Conservation (phyloP, 92 coral and sea anemone genomes). For the Zoanthus gigantus region DNA sequence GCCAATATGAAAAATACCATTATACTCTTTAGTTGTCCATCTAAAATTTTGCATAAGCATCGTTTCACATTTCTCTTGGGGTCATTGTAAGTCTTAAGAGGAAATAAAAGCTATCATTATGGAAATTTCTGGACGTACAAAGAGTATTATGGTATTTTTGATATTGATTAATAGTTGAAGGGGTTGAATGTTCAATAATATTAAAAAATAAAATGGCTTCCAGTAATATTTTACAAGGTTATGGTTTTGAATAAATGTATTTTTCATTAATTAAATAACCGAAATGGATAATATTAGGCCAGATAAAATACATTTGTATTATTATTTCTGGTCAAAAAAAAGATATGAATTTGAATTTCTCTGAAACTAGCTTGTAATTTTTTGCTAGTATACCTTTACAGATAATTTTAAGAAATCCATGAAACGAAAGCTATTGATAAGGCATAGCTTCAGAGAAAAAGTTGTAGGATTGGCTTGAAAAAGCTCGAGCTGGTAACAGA, state of each 20-base stretch:
- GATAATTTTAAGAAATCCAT: slow-evolving; percentile 5
- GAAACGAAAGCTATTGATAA: slow-evolving; percentile 10
- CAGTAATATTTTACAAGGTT: not conserved
- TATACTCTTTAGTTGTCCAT: not conserved
- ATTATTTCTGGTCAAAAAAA: slow-evolving; percentile 1
- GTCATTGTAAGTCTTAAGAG: slow-evolving; percentile 3
- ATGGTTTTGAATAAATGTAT: slow-evolving; percentile 5
- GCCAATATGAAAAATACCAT: slow-evolving; percentile 6
- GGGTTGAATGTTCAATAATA: slow-evolving; percentile 8
- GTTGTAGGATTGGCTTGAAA: slow-evolving; percentile 5
- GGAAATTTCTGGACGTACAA: not conserved
- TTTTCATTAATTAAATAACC: slow-evolving; percentile 12
- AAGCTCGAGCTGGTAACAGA: slow-evolving; percentile 10
- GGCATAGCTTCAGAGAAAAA: slow-evolving; percentile 15
- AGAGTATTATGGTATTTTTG: slow-evolving; percentile 9
- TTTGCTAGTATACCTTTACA: slow-evolving; percentile 10
- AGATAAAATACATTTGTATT: slow-evolving; percentile 7
- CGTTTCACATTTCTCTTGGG: slow-evolving; percentile 12
- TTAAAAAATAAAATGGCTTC: slow-evolving; percentile 1
- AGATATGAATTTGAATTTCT: not conserved
- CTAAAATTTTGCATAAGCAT: slow-evolving; percentile 7
- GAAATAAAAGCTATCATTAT: slow-evolving; percentile 8
- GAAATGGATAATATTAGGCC: slow-evolving; percentile 4
- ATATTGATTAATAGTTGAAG: slow-evolving; percentile 12
- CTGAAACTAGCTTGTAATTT: slow-evolving; percentile 3